These are phyloP conservation scores for Drosophila orosa DNA, from an alignment of 1,140 invertebrate genomes.

Conservation along the genomic window DNA sequence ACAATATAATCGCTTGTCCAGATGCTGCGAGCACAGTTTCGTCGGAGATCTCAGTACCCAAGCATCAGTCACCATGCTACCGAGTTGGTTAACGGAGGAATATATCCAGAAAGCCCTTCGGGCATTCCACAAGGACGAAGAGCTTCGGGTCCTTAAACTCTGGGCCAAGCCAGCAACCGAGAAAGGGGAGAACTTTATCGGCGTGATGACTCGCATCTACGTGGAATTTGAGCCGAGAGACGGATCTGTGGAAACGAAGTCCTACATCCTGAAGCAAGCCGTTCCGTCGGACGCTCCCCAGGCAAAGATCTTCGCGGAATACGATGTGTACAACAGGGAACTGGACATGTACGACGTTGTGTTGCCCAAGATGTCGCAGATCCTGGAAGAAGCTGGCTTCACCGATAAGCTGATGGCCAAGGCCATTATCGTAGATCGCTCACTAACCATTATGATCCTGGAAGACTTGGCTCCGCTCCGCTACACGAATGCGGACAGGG, in stretches of 20 bases:
- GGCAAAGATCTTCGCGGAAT: constrained; percentile 46
- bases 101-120: constrained; percentile 58
- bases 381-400: constrained; percentile 50
- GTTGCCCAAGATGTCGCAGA: constrained; percentile 51
- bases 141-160: constrained; percentile 48
- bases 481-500: constrained; percentile 85
- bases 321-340: constrained; percentile 57
- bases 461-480: constrained; percentile 85
- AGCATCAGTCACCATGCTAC: constrained; percentile 24
- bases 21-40: constrained; percentile 8
- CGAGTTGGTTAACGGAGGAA: constrained; percentile 62
- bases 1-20: constrained; percentile 32
- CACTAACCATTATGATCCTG: constrained; percentile 66
- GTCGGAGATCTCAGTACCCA: constrained; percentile 2
- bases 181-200: constrained; percentile 73
- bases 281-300: constrained; percentile 42
- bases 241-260: constrained; percentile 11
- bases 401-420: constrained; percentile 62
- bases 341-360: constrained; percentile 72
- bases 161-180: constrained; percentile 48
- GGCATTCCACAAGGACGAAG: constrained; percentile 44
- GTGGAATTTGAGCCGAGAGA: constrained; percentile 39
- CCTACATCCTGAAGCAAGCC: constrained; percentile 57
- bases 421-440: constrained; percentile 56
- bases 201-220: constrained; percentile 64